phyloP scores from a whole-genome alignment of 2,888 invertebrate genomes.

The Margaritifera margaritifera region DNA sequence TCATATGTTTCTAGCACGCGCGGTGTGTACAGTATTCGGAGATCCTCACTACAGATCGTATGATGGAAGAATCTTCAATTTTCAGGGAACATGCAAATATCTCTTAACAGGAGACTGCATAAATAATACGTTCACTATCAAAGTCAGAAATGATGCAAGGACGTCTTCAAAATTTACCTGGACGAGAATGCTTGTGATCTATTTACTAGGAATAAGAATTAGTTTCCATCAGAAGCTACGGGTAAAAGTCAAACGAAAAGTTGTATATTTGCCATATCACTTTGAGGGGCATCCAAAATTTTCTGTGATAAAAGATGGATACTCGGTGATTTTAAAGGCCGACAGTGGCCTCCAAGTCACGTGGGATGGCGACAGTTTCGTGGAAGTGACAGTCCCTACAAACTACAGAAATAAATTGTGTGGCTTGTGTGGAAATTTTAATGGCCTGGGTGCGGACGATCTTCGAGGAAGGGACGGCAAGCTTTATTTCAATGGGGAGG shows the following conservation, averaged over 20 bases:
- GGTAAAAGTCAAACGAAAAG: conserved; percentile 87
- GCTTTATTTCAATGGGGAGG: conserved; percentile 79
- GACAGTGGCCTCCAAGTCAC: conserved; percentile 83
- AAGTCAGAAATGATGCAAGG: conserved; percentile 91
- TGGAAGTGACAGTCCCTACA: conserved; percentile 87
- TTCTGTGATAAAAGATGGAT: conserved; percentile 75
- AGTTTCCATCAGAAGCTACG: conserved; percentile 86
- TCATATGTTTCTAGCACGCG: conserved; percentile 79
- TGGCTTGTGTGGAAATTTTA: conserved; percentile 96
- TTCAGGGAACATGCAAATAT: conserved; percentile 87
- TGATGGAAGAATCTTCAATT: conserved; percentile 94
- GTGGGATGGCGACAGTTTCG: conserved; percentile 94
- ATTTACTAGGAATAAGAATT: conserved; percentile 75
- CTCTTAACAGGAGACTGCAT: conserved; percentile 88
- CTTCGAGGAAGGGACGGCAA: conserved; percentile 74
- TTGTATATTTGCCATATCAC: conserved; percentile 82
- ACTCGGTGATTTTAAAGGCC: conserved; percentile 72
- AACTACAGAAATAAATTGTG: conserved; percentile 84
- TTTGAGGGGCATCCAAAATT: conserved; percentile 66
- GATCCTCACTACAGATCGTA: conserved; percentile 97
- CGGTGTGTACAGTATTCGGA: conserved; percentile 93
- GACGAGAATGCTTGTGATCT: conserved; percentile 84
- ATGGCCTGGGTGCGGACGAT: conserved; percentile 89
- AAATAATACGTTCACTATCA: conserved; percentile 83
- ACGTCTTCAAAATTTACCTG: conserved; percentile 88